phyloP scores from a whole-genome alignment of 2,113 vertebrate species.

The Platysternon megacephalum region DNA sequence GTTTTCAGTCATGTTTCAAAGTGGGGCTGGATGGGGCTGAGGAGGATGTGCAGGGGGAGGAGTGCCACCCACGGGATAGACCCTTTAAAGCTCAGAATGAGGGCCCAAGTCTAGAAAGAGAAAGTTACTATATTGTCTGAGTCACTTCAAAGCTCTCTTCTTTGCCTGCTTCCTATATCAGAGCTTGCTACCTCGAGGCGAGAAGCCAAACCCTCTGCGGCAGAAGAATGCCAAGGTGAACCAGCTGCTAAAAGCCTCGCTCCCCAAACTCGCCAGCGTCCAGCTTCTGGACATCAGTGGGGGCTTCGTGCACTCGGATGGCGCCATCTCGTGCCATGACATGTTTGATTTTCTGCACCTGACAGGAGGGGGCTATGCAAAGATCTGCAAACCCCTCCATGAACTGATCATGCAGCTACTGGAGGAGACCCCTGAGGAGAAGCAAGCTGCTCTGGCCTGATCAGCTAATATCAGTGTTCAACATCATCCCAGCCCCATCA shows the following conservation, averaged over 20 bases:
- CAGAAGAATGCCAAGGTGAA: conserved; percentile 95
- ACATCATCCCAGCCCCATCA: conserved; percentile 73
- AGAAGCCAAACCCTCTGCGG: conserved; percentile 93
- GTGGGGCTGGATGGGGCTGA: not conserved
- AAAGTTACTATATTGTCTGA: rapidly evolving
- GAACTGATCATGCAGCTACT: conserved; percentile 98
- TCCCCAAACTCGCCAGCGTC: conserved; percentile 87
- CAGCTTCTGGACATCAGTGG: conserved; percentile 90
- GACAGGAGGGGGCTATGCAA: conserved; percentile 89
- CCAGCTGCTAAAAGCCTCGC: conserved; percentile 84
- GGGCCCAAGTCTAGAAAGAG: rapidly evolving
- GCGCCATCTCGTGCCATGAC: conserved; percentile 91
- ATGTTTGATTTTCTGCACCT: conserved; percentile 99
- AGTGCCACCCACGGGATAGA: not conserved
- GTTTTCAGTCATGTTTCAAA: not conserved
- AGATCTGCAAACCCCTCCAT: conserved; percentile 90
- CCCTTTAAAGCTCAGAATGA: not conserved
- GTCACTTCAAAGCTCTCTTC: not conserved
- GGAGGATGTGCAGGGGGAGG: rapidly evolving
- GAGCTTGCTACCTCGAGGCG: conserved; percentile 95
- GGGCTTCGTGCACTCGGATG: conserved; percentile 94
- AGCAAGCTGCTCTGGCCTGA: conserved; percentile 92
- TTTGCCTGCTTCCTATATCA: conserved; percentile 56
- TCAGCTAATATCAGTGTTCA: conserved; percentile 31
- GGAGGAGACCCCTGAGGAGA: conserved; percentile 96